Percentiles rank a stretch among this genome's conserved stretches.
phyloP scores from a whole-genome alignment of 2,888 invertebrate genomes.

The Latheticus oryzae region DNA sequence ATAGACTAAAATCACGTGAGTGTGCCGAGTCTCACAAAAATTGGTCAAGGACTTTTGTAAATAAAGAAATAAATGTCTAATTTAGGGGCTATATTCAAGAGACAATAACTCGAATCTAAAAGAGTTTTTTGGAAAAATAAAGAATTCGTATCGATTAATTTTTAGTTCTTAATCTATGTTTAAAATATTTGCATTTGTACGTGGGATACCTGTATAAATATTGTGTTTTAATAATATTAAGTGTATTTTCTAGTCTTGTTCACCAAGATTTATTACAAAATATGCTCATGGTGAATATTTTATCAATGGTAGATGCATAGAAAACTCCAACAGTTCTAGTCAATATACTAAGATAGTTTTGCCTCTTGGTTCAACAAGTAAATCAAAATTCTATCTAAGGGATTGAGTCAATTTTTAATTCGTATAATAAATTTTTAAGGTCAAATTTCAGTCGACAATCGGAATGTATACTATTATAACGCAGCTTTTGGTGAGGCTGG shows the following conservation, averaged over 20 bases:
- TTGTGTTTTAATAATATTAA: background rate
- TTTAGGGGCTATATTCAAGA: no score
- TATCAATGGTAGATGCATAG: constrained; percentile 17
- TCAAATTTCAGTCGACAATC: background rate
- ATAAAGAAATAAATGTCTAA: no score
- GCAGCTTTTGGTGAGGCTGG: constrained; percentile 35
- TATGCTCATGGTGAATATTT: background rate
- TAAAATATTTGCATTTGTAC: no score
- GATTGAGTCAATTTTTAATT: no score
- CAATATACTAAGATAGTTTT: background rate
- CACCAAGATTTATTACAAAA: constrained; percentile 15
- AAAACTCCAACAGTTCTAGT: constrained; percentile 2
- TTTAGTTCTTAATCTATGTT: no score
- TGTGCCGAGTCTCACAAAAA: no score
- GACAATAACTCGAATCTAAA: no score
- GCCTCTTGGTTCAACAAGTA: background rate
- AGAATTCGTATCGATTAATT: no score
- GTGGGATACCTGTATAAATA: no score
- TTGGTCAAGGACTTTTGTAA: no score
- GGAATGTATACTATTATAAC: constrained; percentile 12
- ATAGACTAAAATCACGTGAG: no score
- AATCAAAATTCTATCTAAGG: background rate
- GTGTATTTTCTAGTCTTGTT: constrained; percentile 19
- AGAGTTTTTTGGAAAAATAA: no score
- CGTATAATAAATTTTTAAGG: constrained; percentile 1